phyloP scores from a whole-genome alignment of 35 echinoderm and acorn worm species.

The Strongylocentrotus purpuratus region DNA sequence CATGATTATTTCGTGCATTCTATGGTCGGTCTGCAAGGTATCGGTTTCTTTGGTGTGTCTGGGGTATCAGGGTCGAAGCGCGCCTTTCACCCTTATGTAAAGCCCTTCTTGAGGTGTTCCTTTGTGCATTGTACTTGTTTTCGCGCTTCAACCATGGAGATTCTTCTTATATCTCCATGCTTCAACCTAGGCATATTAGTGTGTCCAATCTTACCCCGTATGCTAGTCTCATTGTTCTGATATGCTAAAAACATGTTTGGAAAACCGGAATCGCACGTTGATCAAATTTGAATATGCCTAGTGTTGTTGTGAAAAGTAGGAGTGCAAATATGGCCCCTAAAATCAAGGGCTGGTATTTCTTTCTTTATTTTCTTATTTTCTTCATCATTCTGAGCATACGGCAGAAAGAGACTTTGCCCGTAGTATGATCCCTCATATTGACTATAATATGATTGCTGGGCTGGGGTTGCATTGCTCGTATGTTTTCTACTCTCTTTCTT shows the following conservation, averaged over 20 bases:
- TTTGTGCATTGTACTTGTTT: neutral
- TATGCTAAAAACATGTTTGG: neutral
- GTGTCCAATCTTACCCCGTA: neutral
- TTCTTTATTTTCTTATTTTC: neutral
- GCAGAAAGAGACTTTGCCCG: neutral
- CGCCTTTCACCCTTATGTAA: neutral
- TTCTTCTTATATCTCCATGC: too few relatives aligned
- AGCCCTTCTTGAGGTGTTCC: neutral
- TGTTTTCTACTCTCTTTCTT: neutral
- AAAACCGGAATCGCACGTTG: neutral
- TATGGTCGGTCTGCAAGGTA: too few relatives aligned
- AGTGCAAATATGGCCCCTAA: neutral
- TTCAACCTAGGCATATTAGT: neutral
- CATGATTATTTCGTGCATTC: too few relatives aligned
- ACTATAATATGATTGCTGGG: too few relatives aligned
- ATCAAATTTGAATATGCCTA: neutral
- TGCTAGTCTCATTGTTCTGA: neutral
- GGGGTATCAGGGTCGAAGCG: neutral
- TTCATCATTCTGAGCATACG: neutral
- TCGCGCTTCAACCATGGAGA: neutral
- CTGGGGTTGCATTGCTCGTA: too few relatives aligned
- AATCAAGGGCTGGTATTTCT: neutral
- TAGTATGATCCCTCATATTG: neutral
- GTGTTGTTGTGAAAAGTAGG: neutral
- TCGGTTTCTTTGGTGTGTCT: too few relatives aligned